Evolutionary conservation across 1,140 invertebrate genomes (phyloP).

Genomic region (Bombyx mori): ASM3026992v2 NC_085109.1:2031501-2032000

Average conservation of each 20-base stretch:
- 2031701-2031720: conserved; percentile 20
- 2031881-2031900: conserved; percentile 36
- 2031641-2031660: conserved; percentile 61
- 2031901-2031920: conserved; percentile 15
- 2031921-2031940: conserved; percentile 44
- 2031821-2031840: conserved; percentile 49
- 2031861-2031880: conserved; percentile 59
- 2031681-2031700: conserved; percentile 50
- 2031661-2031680: conserved; percentile 47
- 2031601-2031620: conserved; percentile 2
- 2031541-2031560: conserved; percentile 67
- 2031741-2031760: neutral
- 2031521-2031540: conserved; percentile 75
- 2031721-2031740: neutral
- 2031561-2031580: conserved; percentile 32
- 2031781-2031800: conserved; percentile 57
- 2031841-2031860: conserved; percentile 54
- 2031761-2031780: conserved; percentile 11
- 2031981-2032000: conserved; percentile 52
- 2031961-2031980: conserved; percentile 55
- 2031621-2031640: conserved; percentile 34
- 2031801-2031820: conserved; percentile 49
- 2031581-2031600: neutral
- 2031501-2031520: conserved; percentile 77
- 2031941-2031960: conserved; percentile 25